phyloP scores from a whole-genome alignment of 2,888 invertebrate species.

The Drosophila pegasa region DNA sequence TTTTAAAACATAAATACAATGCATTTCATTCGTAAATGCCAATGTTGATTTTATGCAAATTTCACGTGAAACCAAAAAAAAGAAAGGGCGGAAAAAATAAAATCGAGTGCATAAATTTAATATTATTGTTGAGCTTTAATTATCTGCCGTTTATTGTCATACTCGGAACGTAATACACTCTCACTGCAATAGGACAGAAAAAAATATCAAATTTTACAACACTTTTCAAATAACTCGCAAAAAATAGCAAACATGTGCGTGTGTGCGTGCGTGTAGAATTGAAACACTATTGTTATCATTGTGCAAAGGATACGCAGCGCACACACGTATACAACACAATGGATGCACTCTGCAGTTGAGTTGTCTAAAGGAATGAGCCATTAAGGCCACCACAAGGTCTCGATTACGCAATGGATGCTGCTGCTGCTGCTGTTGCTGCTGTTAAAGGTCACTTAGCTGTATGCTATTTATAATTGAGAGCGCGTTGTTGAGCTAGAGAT shows the following conservation, averaged over 20 bases:
- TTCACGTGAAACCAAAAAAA: constrained; percentile 25
- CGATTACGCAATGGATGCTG: constrained; percentile 7
- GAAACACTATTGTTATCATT: constrained; percentile 13
- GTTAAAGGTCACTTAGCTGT: constrained; percentile 8
- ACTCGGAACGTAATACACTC: constrained; percentile 42
- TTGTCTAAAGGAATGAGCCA: background rate
- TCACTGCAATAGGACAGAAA: constrained; percentile 9
- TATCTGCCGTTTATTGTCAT: constrained; percentile 72
- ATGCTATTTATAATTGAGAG: background rate
- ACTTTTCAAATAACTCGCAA: constrained; percentile 2
- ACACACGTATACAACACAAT: background rate
- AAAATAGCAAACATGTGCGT: background rate
- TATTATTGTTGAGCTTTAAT: constrained; percentile 71
- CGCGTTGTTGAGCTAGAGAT: background rate
- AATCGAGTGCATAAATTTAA: constrained; percentile 68
- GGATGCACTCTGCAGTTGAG: background rate
- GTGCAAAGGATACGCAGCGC: background rate
- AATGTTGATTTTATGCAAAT: constrained; percentile 80
- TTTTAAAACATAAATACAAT: constrained; percentile 38
- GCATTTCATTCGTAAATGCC: constrained; percentile 65
- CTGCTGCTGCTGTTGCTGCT: no score
- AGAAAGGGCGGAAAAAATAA: constrained; percentile 15
- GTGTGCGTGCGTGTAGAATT: background rate
- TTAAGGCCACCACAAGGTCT: constrained; percentile 5
- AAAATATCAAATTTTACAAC: constrained; percentile 2